phyloP scores from a whole-genome alignment of 2,888 invertebrate species.

The Caenorhabditis auriculariae region DNA sequence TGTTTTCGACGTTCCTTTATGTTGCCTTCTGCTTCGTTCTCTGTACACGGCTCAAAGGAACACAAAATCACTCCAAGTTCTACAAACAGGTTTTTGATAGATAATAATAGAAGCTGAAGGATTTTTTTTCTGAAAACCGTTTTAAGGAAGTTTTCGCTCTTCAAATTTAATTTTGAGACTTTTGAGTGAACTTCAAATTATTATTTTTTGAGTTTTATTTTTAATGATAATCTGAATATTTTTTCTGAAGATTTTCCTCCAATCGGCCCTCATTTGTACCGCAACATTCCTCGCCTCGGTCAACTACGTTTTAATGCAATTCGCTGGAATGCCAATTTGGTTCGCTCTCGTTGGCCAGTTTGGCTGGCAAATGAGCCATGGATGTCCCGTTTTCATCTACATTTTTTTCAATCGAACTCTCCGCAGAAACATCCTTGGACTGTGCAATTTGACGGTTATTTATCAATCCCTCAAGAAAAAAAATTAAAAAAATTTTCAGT shows the following conservation, averaged over 20 bases:
- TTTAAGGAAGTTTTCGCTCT: too few relatives aligned
- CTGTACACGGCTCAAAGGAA: neutral
- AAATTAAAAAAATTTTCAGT: too few relatives aligned
- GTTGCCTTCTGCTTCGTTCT: conserved; percentile 13
- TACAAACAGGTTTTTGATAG: conserved; percentile 1
- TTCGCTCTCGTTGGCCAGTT: conserved; percentile 21
- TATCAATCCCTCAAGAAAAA: too few relatives aligned
- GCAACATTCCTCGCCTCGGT: conserved; percentile 20
- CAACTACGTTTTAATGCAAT: conserved; percentile 29
- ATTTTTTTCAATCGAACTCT: conserved; percentile 23
- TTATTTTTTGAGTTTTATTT: too few relatives aligned
- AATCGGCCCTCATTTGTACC: conserved; percentile 12
- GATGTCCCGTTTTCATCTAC: conserved; percentile 30
- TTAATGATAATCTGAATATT: too few relatives aligned
- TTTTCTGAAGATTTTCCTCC: too few relatives aligned
- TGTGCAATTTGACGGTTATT: too few relatives aligned
- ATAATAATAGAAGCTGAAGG: neutral
- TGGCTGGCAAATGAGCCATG: conserved; percentile 25
- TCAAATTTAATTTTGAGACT: too few relatives aligned
- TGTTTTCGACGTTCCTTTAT: conserved; percentile 14
- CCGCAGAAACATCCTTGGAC: too few relatives aligned
- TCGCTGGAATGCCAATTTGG: conserved; percentile 15
- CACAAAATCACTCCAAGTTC: neutral
- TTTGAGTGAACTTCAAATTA: too few relatives aligned
- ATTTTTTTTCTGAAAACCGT: too few relatives aligned